Evolutionary conservation across 2,888 invertebrate species (phyloP), one percentile per base, ranked within the genome.

Genomic region (Philereme vetulata): DNA sequence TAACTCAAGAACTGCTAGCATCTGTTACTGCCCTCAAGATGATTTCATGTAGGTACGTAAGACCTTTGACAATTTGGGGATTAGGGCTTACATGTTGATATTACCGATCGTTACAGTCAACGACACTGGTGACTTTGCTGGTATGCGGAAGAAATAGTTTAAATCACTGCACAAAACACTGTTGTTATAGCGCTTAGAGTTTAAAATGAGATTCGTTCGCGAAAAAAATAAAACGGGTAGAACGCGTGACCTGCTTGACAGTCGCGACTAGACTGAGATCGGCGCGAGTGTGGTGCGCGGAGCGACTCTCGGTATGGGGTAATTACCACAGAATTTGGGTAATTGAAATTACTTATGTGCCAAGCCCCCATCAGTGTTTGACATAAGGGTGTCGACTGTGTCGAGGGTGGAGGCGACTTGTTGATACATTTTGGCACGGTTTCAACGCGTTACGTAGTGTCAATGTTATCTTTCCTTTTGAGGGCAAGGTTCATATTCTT

Each of bases 291-390:
- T 21, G 77, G 75, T 80, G 80, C 82, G 82, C 76, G 77, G 51
- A 62, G 66, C 67, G 70, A 71, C 74, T 71, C 70, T 70, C 71
- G 66, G 69, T 46, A 62, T 67, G 67, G 79, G 80, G 78, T 72
- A 77, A 78, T 78, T 79, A 77, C 80, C 84, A 77, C 67, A 74
- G 65, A 72, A 71, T 72, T 67, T 67, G 78, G 81, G 81, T 73
- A 74, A 75, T 72, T 73, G 46, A 56, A 60, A 60, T 63, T 48
- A 52, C 53, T 54, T 43, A 60, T 47, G 48, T 35, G 51, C 43
- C 32, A 36, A 47, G 49, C 59, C 42, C 38, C 44, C 49, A 40
- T 45, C 11, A 32, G 7, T 50, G 40, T 48, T 35, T 51, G 40
- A 58, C 49, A 49, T 52, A 55, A 57, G 44, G 51, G 46, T 50